A percentile compares a stretch with the other conserved stretches of the same genome.
Evolutionary conservation across 2,888 invertebrate species (phyloP).

Genomic region (Sarcophaga variegata): DNA sequence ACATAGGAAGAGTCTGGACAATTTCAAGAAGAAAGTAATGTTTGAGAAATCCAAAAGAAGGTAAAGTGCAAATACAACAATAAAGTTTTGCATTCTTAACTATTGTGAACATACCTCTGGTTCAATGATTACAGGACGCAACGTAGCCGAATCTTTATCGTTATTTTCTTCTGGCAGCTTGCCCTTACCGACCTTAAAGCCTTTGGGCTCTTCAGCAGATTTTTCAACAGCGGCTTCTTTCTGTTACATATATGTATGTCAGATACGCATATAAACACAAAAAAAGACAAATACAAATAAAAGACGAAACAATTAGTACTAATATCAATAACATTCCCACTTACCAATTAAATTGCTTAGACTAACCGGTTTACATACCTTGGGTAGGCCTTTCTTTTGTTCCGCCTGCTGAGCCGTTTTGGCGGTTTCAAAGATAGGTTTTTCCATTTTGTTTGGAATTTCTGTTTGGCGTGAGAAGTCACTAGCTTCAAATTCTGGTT

Average conservation of each 20-base stretch:
- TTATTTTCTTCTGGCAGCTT: slow-evolving; percentile 77
- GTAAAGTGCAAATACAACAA: no score
- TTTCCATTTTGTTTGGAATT: slow-evolving; percentile 80
- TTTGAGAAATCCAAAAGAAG: no score
- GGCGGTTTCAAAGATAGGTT: slow-evolving; percentile 73
- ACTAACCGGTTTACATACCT: slow-evolving; percentile 73
- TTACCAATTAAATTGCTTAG: no score
- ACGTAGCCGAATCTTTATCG: slow-evolving; percentile 74
- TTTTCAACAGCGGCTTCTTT: slow-evolving; percentile 74
- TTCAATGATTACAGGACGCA: slow-evolving; percentile 81
- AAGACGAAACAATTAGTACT: not conserved
- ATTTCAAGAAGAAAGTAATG: no score
- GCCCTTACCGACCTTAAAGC: slow-evolving; percentile 79
- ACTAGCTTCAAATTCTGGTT: slow-evolving; percentile 83
- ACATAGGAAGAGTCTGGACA: no score
- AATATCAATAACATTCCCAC: not conserved
- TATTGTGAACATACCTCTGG: slow-evolving; percentile 76
- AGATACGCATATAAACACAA: slow-evolving; percentile 72
- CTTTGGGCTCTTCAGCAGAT: slow-evolving; percentile 73
- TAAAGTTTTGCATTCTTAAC: not conserved
- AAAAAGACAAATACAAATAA: not conserved
- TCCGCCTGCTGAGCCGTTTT: slow-evolving; percentile 74
- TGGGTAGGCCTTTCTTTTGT: slow-evolving; percentile 78
- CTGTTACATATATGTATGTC: slow-evolving; percentile 74
- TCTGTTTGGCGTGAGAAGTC: slow-evolving; percentile 79